phyloP scores from a whole-genome alignment of 2,888 invertebrate species.

The Brachynemurus nebulosus region DNA sequence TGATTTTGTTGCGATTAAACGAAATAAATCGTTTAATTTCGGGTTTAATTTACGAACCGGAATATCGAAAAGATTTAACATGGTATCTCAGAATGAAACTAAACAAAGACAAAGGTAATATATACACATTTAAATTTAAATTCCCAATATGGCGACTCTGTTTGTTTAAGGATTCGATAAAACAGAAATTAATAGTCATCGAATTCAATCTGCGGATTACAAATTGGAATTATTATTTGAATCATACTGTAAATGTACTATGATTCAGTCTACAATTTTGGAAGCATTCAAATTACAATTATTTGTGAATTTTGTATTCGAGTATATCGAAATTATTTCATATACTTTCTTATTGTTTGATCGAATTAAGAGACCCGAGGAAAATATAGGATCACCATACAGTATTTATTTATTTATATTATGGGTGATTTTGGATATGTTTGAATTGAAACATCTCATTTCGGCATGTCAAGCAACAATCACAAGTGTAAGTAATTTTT shows the following conservation, averaged over 20 bases:
- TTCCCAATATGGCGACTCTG: not conserved
- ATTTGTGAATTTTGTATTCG: not conserved
- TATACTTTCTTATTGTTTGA: not conserved
- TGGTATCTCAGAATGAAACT: too few species aligned
- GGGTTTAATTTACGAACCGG: not conserved
- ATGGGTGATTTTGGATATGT: slow-evolving; percentile 1
- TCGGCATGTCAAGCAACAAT: not conserved
- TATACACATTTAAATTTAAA: too few species aligned
- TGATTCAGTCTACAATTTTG: not conserved
- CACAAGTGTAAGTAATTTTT: not conserved
- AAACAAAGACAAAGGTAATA: too few species aligned
- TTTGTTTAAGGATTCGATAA: not conserved
- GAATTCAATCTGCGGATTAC: slow-evolving; percentile 2
- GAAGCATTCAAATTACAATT: not conserved
- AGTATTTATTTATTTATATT: slow-evolving; percentile 1
- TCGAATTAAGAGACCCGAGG: not conserved
- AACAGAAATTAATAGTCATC: not conserved
- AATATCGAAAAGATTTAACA: not conserved
- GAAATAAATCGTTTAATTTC: slow-evolving; percentile 1
- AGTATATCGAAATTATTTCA: not conserved
- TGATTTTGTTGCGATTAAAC: not conserved
- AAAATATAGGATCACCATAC: not conserved
- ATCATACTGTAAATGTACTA: not conserved
- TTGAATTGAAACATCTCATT: slow-evolving; percentile 1
- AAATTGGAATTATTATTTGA: slow-evolving; percentile 1